phyloP scores from a whole-genome alignment of 2,113 vertebrate genomes.

The Bombycilla garrulus region DNA sequence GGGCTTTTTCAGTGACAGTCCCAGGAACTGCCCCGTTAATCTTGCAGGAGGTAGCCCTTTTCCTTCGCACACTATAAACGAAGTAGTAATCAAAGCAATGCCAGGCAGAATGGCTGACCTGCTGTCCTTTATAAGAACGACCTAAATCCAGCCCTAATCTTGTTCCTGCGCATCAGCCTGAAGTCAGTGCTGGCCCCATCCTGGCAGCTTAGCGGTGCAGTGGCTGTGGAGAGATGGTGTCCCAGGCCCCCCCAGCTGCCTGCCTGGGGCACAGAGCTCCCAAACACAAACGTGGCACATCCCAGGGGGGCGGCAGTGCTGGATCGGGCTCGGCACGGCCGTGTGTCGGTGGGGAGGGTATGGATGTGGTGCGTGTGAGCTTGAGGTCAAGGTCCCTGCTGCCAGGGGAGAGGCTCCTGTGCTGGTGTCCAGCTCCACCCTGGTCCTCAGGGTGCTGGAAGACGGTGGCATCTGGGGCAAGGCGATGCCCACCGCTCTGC shows the following conservation, averaged over 20 bases:
- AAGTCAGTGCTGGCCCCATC: background rate
- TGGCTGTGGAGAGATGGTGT: fast-evolving
- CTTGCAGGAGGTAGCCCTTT: background rate
- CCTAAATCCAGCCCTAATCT: conserved; percentile 47
- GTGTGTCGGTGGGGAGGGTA: fast-evolving
- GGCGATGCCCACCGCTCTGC: fast-evolving
- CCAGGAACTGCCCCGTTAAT: background rate
- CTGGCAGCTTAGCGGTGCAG: fast-evolving
- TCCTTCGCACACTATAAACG: background rate
- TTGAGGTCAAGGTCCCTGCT: background rate
- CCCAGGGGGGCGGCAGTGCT: fast-evolving
- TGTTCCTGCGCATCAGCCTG: background rate
- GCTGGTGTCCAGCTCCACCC: fast-evolving
- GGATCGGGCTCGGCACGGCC: fast-evolving
- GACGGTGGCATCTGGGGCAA: background rate
- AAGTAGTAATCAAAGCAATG: background rate
- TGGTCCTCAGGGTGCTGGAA: background rate
- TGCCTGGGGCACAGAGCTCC: fast-evolving
- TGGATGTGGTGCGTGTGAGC: background rate
- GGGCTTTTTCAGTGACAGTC: background rate
- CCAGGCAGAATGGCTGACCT: background rate
- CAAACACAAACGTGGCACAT: fast-evolving
- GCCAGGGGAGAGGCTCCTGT: fast-evolving
- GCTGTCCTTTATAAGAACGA: conserved; percentile 1
- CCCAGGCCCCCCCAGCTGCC: fast-evolving